Evolutionary conservation across 2,113 vertebrate species (phyloP).

Genomic region (Lethenteron reissneri): DNA sequence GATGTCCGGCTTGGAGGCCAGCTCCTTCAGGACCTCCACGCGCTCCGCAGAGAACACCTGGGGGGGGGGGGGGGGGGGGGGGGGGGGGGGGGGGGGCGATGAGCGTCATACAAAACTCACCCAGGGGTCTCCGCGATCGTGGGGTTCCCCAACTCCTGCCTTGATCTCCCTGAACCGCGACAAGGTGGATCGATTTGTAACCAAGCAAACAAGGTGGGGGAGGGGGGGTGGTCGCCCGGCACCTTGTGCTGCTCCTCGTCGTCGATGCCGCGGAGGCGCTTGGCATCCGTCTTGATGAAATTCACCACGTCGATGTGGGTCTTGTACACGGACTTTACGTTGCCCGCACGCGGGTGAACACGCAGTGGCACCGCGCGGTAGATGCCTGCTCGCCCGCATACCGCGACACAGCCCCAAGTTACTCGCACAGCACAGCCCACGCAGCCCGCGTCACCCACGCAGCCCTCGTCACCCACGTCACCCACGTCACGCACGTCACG

Average conservation of each 20-base stretch:
- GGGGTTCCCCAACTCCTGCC: too few species aligned
- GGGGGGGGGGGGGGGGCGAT: too few species aligned
- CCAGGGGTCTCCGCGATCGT: too few species aligned
- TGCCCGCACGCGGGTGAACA: slow-evolving; percentile 60
- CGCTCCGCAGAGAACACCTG: slow-evolving; percentile 50
- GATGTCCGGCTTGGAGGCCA: slow-evolving; percentile 71
- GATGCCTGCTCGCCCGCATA: slow-evolving; percentile 32
- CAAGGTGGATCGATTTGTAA: too few species aligned
- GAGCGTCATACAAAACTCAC: too few species aligned
- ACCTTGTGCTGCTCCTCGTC: slow-evolving; percentile 64
- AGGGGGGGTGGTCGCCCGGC: neutral
- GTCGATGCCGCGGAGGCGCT: slow-evolving; percentile 56
- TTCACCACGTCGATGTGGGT: slow-evolving; percentile 93
- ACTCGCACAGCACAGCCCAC: too few species aligned
- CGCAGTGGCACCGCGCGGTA: slow-evolving; percentile 80
- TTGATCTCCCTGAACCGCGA: too few species aligned
- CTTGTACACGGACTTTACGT: slow-evolving; percentile 68
- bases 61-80: too few species aligned
- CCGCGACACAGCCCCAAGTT: too few species aligned
- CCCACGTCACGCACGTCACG: too few species aligned
- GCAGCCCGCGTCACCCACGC: too few species aligned
- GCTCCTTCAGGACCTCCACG: slow-evolving; percentile 46
- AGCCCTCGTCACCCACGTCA: too few species aligned
- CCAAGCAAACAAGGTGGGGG: neutral
- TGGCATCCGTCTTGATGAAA: slow-evolving; percentile 80